These are phyloP conservation scores for Pseudococcus longispinus DNA, from an alignment of 2,888 invertebrate species.

Conservation along the genomic window DNA sequence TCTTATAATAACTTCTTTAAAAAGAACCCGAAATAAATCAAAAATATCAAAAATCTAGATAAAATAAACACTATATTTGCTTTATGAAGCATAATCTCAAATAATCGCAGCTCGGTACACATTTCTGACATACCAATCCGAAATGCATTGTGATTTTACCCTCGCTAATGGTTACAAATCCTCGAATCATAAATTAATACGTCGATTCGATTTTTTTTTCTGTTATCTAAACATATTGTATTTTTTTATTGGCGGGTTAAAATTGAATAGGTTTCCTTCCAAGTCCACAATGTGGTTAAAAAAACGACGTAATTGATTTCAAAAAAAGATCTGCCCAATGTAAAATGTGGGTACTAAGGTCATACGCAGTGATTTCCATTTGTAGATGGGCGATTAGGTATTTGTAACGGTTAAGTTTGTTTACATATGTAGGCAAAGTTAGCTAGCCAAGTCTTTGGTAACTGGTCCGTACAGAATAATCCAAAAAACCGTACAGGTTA, in stretches of 20 bases:
- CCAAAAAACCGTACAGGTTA: constrained; percentile 26
- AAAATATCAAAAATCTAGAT: not conserved
- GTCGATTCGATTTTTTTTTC: constrained; percentile 1
- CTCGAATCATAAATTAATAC: constrained; percentile 16
- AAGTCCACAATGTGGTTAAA: not conserved
- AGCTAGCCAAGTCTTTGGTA: not conserved
- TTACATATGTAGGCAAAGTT: not conserved
- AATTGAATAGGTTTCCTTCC: not conserved
- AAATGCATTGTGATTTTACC: not conserved
- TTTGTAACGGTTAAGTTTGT: not conserved
- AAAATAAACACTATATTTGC: not conserved
- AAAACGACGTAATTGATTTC: not conserved
- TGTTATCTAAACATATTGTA: not conserved
- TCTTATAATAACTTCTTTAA: not conserved
- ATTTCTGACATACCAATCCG: not conserved
- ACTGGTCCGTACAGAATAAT: not conserved
- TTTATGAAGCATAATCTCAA: not conserved
- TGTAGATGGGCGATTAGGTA: not conserved
- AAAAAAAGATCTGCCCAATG: not conserved
- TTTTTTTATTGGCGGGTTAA: not conserved
- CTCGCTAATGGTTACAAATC: constrained; percentile 23
- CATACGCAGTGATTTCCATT: not conserved
- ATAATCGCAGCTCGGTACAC: not conserved
- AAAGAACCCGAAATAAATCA: not conserved
- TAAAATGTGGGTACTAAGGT: not conserved